A percentile compares a stretch with the other conserved stretches of the same genome.
Conservation (phyloP, 2,113 vertebrate species). For the Chionis minor region DNA sequence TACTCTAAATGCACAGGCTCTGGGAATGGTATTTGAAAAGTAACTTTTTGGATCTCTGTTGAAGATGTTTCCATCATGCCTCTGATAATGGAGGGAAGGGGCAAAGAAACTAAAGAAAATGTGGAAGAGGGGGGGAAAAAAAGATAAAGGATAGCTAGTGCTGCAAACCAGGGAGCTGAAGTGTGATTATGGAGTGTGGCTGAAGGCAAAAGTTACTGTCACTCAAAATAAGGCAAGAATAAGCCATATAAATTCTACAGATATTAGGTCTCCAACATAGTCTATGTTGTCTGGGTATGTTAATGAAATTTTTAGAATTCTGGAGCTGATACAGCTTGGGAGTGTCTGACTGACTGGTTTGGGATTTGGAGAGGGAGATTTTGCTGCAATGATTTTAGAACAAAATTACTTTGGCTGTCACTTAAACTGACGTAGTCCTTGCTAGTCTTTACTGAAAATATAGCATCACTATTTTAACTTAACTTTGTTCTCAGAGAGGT, state of each 20-base stretch:
- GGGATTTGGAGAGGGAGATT: neutral
- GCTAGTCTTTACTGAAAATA: neutral
- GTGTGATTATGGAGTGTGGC: neutral
- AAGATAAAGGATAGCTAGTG: neutral
- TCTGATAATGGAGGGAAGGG: neutral
- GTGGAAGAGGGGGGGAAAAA: too few species aligned
- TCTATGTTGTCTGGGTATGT: neutral
- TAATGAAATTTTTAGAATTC: neutral
- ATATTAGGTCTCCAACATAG: neutral
- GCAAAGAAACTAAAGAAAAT: neutral
- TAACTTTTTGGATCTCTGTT: neutral
- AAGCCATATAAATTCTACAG: neutral
- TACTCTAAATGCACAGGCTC: neutral
- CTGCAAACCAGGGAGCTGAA: neutral
- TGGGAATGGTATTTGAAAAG: neutral
- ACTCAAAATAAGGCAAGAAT: neutral
- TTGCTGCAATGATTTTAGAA: neutral
- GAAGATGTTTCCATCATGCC: neutral
- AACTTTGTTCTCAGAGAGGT: neutral
- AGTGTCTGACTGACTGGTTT: neutral
- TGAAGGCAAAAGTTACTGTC: neutral
- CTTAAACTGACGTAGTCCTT: neutral
- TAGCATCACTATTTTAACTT: neutral
- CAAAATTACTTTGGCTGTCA: neutral
- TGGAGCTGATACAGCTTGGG: neutral